A percentile compares a stretch with the other conserved stretches of the same genome.
These are phyloP conservation scores for Bombus terrestris DNA, from an alignment of 1,140 invertebrate species.

Conservation along the genomic window DNA sequence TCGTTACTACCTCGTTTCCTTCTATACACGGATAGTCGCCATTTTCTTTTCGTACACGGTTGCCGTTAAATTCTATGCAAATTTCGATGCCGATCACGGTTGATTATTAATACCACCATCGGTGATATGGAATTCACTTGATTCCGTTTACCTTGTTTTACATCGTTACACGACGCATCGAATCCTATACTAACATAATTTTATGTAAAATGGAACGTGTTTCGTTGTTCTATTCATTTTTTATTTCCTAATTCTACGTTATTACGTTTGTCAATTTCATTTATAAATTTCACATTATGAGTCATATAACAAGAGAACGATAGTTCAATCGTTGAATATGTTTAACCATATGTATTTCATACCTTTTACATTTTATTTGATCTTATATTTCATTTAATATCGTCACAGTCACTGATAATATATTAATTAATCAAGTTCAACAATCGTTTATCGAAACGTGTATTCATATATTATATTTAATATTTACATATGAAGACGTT, in stretches of 20 bases:
- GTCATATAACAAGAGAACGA: background rate
- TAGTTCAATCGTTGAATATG: too few relatives aligned
- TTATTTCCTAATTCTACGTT: background rate
- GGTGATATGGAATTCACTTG: background rate
- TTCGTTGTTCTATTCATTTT: background rate
- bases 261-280: too few relatives aligned
- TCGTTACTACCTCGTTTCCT: slow-evolving; percentile 69
- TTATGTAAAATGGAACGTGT: background rate
- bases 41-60: slow-evolving; percentile 58
- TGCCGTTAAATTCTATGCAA: slow-evolving; percentile 56
- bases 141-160: background rate
- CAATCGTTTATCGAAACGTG: too few relatives aligned
- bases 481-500: too few relatives aligned
- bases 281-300: too few relatives aligned
- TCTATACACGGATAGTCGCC: slow-evolving; percentile 51
- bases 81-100: slow-evolving; percentile 29
- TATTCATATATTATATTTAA: too few relatives aligned
- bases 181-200: background rate
- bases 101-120: slow-evolving; percentile 23
- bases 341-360: too few relatives aligned
- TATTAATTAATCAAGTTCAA: too few relatives aligned
- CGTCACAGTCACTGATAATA: too few relatives aligned
- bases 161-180: too few relatives aligned
- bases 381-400: too few relatives aligned
- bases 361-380: too few relatives aligned